Conservation (phyloP, 2,888 invertebrate genomes). For the Rhagonycha lutea region DNA sequence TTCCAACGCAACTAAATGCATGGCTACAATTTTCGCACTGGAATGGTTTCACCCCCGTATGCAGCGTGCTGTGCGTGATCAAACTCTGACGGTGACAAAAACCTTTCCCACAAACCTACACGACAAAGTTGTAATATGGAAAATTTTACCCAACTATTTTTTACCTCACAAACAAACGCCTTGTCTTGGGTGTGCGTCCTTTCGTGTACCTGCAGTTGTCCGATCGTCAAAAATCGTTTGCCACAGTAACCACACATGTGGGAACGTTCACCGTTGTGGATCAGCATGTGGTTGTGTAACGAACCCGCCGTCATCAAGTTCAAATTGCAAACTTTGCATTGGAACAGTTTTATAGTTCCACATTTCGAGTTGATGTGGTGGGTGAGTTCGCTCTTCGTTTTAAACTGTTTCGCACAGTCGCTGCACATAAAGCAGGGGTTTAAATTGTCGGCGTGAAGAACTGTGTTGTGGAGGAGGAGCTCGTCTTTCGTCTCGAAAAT, state of each 20-base stretch:
- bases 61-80: constrained; percentile 57
- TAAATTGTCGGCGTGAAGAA: constrained; percentile 51
- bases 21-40: constrained; percentile 56
- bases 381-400: constrained; percentile 50
- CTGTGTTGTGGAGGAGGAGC: constrained; percentile 51
- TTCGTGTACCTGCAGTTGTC: constrained; percentile 49
- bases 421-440: constrained; percentile 51
- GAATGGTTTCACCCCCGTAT: constrained; percentile 58
- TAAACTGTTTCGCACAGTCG: constrained; percentile 55
- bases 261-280: constrained; percentile 43
- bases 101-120: constrained; percentile 56
- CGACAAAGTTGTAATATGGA: too few relatives aligned
- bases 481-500: constrained; percentile 48
- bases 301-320: constrained; percentile 48
- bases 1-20: constrained; percentile 57
- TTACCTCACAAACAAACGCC: constrained; percentile 48
- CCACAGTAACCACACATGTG: constrained; percentile 50
- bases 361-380: constrained; percentile 52
- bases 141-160: neutral
- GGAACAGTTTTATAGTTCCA: constrained; percentile 52
- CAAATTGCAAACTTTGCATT: constrained; percentile 50
- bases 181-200: constrained; percentile 50
- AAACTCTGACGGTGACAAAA: constrained; percentile 58
- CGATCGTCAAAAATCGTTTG: constrained; percentile 46
- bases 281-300: constrained; percentile 45